Evolutionary conservation across 1,140 invertebrate species (phyloP).

Genomic region (Zaprionus lachaisei): DNA sequence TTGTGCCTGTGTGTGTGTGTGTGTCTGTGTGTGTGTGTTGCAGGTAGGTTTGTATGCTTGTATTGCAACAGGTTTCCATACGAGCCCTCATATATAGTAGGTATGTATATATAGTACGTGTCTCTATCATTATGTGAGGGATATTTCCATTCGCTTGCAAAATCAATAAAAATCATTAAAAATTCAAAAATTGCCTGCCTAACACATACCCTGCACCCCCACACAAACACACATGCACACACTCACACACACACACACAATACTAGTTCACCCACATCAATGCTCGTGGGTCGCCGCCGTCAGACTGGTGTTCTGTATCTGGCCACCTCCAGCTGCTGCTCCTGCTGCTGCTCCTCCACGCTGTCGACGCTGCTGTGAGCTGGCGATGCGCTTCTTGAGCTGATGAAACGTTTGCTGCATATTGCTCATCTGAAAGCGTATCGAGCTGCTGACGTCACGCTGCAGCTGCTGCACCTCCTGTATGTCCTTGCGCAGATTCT

Average conservation of each 20-base stretch:
- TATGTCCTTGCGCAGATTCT: conserved; percentile 86
- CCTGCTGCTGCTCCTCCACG: background rate
- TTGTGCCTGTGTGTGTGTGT: background rate
- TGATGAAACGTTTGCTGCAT: conserved; percentile 83
- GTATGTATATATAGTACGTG: background rate
- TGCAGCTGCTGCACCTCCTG: conserved; percentile 87
- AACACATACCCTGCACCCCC: background rate
- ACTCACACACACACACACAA: conserved; percentile 2
- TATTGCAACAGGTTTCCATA: conserved; percentile 44
- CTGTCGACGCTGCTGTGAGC: conserved; percentile 49
- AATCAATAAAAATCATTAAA: conserved; percentile 68
- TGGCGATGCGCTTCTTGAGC: conserved; percentile 79
- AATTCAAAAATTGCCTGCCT: conserved; percentile 54
- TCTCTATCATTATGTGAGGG: background rate
- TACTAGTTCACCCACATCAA: background rate
- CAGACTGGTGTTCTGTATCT: background rate
- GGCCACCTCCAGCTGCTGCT: conserved; percentile 8
- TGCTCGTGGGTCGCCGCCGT: conserved; percentile 4
- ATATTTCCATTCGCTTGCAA: conserved; percentile 21
- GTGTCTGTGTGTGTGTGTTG: background rate
- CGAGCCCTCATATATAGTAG: background rate
- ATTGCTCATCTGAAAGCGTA: conserved; percentile 82
- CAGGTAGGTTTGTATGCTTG: conserved; percentile 17
- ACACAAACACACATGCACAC: background rate
- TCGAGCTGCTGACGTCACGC: conserved; percentile 86